A percentile compares a stretch with the other conserved stretches of the same genome.
These are phyloP conservation scores for Sciurus niger DNA, from an alignment of 2,113 vertebrate species.

Conservation along the genomic window DNA sequence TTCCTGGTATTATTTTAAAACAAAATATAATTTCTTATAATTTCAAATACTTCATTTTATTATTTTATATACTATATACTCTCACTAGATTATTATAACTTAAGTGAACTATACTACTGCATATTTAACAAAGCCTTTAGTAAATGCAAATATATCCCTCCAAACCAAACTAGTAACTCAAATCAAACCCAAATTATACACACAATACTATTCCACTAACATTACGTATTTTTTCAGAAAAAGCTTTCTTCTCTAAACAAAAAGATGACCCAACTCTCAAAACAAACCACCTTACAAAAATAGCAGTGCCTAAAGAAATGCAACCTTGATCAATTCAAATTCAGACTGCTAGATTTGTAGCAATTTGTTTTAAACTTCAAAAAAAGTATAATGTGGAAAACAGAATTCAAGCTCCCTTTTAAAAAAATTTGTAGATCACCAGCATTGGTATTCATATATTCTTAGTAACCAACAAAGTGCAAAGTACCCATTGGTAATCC, in stretches of 20 bases:
- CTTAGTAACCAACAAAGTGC: conserved; percentile 23
- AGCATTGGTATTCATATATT: not conserved
- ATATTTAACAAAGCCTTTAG: conserved; percentile 31
- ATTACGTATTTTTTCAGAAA: conserved; percentile 14
- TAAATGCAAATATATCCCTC: not conserved
- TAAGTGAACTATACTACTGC: conserved; percentile 32
- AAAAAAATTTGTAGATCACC: not conserved
- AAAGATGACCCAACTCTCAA: conserved; percentile 14
- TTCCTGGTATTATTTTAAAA: not conserved
- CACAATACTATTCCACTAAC: not conserved
- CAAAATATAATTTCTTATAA: conserved; percentile 15
- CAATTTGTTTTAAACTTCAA: conserved; percentile 33
- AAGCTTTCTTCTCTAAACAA: not conserved
- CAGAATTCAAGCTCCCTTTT: not conserved
- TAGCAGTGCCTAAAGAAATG: not conserved
- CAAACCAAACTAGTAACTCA: not conserved
- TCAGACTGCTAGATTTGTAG: not conserved
- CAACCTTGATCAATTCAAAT: conserved; percentile 31
- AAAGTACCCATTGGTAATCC: conserved; percentile 21
- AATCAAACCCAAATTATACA: conserved; percentile 5
- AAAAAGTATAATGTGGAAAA: not conserved
- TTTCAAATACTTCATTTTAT: conserved; percentile 11
- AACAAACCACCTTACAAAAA: not conserved
- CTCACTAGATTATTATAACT: conserved; percentile 42
- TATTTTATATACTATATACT: not conserved